Base-by-base conservation (phyloP, 2,888 invertebrate species). In the Athripsodes cinereus region DNA sequence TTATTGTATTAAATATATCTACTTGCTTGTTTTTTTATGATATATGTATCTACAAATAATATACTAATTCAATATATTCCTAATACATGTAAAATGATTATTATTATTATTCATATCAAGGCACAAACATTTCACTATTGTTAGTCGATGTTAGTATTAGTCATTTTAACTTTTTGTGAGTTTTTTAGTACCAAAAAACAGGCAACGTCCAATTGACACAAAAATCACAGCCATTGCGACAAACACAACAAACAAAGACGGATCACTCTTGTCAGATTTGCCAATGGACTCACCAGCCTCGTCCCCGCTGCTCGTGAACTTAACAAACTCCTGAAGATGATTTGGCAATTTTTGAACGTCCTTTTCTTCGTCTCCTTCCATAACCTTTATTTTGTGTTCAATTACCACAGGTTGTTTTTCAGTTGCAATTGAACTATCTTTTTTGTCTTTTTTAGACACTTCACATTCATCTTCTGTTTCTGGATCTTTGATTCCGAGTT, bases 291-390 rank as follows among this genome's bases (percentile, higher is more conserved):
- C 78, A 74, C 79, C 79, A 47, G 58, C 55, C 66, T 79, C 77
- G 64, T 77, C 75, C 61, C 68, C 67, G 66, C 78, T 75, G 65
- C 78, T 77, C 44, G 82, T 79, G 66, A 85, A 83, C 68, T 80
- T 82, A 66, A 90, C 84, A 69, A 91, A 90, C 68, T 92, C 91
- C 68, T 85, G 85, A 68, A 92, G 78, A 72, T 92, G 92, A 67
- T 80, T 85, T 3, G 92, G 92, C 61, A 91, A 76, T 61, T 81
- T 81, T 56, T 78, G 77, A 48, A 84, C 76, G 66, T 84, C 84
- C 59, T 80, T 82, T 68, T 82, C 79, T 72, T 81, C 68, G 67
- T 79, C 69, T 59, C 85, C 85, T 68, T 88, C 86, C 49, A 88
- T 81, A 55, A 90, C 80, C 72, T 81, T 85, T 65, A 82, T 76